Evolutionary conservation across 2,888 invertebrate species (phyloP), one percentile per base, ranked within the genome.

Genomic region (Hyposoter didymator): DNA sequence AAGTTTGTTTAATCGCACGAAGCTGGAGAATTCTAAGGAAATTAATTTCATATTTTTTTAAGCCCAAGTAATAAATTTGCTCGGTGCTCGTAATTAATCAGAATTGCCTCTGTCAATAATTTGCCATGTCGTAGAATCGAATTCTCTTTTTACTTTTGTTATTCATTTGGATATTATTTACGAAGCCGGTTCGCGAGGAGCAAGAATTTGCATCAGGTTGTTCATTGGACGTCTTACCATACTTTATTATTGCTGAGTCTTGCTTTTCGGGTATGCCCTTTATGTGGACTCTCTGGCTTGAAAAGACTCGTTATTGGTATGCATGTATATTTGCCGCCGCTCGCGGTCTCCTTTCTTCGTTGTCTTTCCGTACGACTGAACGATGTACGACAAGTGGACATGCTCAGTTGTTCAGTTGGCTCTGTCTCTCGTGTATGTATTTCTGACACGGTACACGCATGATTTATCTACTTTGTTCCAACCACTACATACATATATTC

Each of bases 371-470:
- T 75, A 78, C 82, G 84, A 75, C 76, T 59, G 72, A 82, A 85
- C 79, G 82, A 85, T 85, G 85, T 85, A 85, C 85, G 85, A 85
- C 82, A 79, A 79, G 82, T 80, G 49, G 64, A 80, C 39, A 79
- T 75, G 82, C 75, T 79, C 84, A 78, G 82, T 85, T 78, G 76
- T 85, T 78, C 73, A 52, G 84, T 64, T 70, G 64, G 82, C 17
- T 62, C 12, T 62, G 49, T 75, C 43, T 82, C 70, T 47, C 35
- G 39, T 75, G 47, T 78, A 82, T 45, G 47, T 67, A 64, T 78
- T 82, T 72, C 75, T 75, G 82, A 67, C 79, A 76, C 28, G 75
- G 64, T 43, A 43, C 55, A 64, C 55, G 64, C 52, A 79, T 85
- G 75, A 82, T 82, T 85, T 85, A 85, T 85, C 43, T 79, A 82